Conservation (phyloP, 1,140 invertebrate species). For the Meloidogyne exigua region DNA sequence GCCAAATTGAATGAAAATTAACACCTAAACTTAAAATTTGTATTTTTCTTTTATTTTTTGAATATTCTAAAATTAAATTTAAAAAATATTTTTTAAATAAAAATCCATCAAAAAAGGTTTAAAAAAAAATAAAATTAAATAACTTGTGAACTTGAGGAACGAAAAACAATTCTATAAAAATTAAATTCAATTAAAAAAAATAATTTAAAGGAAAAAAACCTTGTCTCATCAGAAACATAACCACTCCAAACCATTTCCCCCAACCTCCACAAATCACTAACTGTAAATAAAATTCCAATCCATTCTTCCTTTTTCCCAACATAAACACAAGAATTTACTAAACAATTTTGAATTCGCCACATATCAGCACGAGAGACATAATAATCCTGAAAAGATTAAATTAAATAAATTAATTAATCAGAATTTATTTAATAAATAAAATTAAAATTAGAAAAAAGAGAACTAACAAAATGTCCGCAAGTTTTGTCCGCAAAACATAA, state of each 20-base stretch:
- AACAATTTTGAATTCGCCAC: slow-evolving; percentile 88
- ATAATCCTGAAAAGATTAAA: slow-evolving; percentile 71
- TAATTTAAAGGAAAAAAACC: slow-evolving; percentile 83
- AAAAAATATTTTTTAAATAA: too few relatives aligned
- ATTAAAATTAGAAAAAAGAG: background rate
- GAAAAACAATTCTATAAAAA: slow-evolving; percentile 76
- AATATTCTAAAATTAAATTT: too few relatives aligned
- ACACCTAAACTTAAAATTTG: slow-evolving; percentile 30
- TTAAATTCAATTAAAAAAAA: background rate
- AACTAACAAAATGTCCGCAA: too few relatives aligned
- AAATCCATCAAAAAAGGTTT: too few relatives aligned
- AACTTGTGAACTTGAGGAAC: slow-evolving; percentile 90
- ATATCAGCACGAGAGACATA: slow-evolving; percentile 96
- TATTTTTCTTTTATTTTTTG: too few relatives aligned
- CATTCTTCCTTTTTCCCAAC: slow-evolving; percentile 92
- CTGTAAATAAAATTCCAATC: slow-evolving; percentile 68
- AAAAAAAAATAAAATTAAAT: background rate
- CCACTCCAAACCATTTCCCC: slow-evolving; percentile 75
- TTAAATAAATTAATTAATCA: too few relatives aligned
- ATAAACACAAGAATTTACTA: slow-evolving; percentile 88
- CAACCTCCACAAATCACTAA: slow-evolving; percentile 53
- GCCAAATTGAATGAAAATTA: slow-evolving; percentile 92
- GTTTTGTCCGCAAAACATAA: too few relatives aligned
- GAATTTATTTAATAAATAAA: background rate
- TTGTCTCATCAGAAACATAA: slow-evolving; percentile 85